Evolutionary conservation across 1,140 invertebrate species (phyloP), one percentile per base, ranked within the genome.

Genomic region (Temnothorax curvispinosus): DNA sequence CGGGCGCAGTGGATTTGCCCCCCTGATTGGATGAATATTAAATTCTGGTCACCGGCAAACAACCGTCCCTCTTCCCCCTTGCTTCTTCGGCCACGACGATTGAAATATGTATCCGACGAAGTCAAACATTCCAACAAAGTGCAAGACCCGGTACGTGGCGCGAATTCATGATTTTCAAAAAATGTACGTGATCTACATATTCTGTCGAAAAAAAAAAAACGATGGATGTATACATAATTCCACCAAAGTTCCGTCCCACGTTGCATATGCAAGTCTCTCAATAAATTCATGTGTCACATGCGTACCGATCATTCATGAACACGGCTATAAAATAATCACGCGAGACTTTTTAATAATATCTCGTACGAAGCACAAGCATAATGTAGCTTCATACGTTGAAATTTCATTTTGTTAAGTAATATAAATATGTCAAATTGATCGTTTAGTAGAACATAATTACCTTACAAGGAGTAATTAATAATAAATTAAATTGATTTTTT

Each of bases 11-110:
- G 74, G 69, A 82, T 85, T 87, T 74, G 60, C 86, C 89, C 80
- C 90, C 91, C 88, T 94, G 93, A 93, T 94, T 94, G 93, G 90
- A 92, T 93, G 93, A 94, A 94, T 94, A 94, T 94, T 94, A 93
- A 94, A 94, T 94, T 93, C 87, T 93, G 93, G 93, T 94, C 93
- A 94, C 93, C 86, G 60, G 92, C 92, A 94, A 94, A 93, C 93
- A 94, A 93, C 90, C 86, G 65, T 69, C 81, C 69, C 84, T 72
- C 75, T 65, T 67, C 52, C 72, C 72, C 69, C 81, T 85, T 72
- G 71, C 89, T 89, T 81, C 88, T 89, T 89, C 86, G 88, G 87
- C 76, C 88, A 92, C 91, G 91, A 91, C 91, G 93, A 94, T 94
- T 94, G 93, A 94, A 94, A 94, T 93, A 94, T 94, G 93, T 93